Base-by-base conservation (phyloP, 2,888 invertebrate genomes). In the Cancer borealis region DNA sequence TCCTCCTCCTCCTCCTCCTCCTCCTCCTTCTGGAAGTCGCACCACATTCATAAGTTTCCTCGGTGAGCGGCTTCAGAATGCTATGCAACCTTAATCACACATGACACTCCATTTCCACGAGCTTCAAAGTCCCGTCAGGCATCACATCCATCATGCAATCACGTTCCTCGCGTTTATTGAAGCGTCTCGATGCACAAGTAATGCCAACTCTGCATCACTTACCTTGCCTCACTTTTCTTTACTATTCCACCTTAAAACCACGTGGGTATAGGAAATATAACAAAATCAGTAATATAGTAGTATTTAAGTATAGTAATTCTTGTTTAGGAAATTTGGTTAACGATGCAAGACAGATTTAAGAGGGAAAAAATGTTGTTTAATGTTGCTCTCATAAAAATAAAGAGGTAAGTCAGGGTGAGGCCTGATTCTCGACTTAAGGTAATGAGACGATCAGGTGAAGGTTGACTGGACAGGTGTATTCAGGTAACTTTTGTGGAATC, bases 401-500 rank as follows among this genome's bases (percentile, higher is more conserved):
- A n/a, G 21, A 66, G 21, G 8, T n/a, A 66, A 66, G n/a, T 66
- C 66, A 66, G 66, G 66, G 14, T 54, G 54, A 17, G 54, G 21
- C 21, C 6, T n/a, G 66, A n/a, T 21, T 66, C n/a, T 2, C n/a
- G 66, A 66, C 66, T 66, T n/a, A 30, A 12, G 79, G 26, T 30
- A 79, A 79, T 79, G 26, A 79, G 79, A 21, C 79, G 79, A 79
- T 79, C 79, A 79, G 79, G 79, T 21, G 30, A 79, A 30, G 79
- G 79, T 79, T 14, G 30, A 30, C 6, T 10, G 30, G 66, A 66
- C n/a, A 66, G 66, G n/a, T 17, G 66, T 21, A 66, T 21, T 66
- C n/a, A 21, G n/a, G 21, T 66, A 66, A n/a, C n/a, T 66, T 39
- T 21, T 66, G n/a, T 66, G 66, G n/a, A n/a, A 66, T n/a, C n/a